These are phyloP conservation scores for Battus philenor DNA, from an alignment of 1,140 invertebrate species.

Conservation along the genomic window DNA sequence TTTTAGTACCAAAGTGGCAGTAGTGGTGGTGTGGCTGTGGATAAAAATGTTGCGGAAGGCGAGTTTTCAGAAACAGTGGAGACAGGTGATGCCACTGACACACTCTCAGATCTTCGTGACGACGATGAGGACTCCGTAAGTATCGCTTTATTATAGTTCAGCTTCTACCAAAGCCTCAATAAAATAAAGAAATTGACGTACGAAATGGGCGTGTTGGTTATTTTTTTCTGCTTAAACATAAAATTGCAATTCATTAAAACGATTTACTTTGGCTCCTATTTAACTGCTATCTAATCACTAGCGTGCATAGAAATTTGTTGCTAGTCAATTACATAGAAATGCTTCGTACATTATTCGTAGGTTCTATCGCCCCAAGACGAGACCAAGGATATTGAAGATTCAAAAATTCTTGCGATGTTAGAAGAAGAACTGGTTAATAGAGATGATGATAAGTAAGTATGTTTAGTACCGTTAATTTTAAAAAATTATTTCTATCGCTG, in stretches of 20 bases:
- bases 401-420: slow-evolving; percentile 74
- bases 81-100: slow-evolving; percentile 45
- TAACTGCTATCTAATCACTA: slow-evolving; percentile 28
- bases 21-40: slow-evolving; percentile 26
- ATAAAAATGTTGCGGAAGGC: slow-evolving; percentile 43
- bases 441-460: slow-evolving; percentile 84
- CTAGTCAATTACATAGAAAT: slow-evolving; percentile 56
- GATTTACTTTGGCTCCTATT: slow-evolving; percentile 23
- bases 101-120: slow-evolving; percentile 64
- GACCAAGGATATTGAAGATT: slow-evolving; percentile 55
- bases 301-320: slow-evolving; percentile 48
- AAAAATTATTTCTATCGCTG: too few species aligned
- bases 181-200: slow-evolving; percentile 64
- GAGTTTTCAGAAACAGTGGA: slow-evolving; percentile 29
- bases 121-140: slow-evolving; percentile 71
- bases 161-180: slow-evolving; percentile 36
- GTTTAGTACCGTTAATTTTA: too few species aligned
- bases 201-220: slow-evolving; percentile 39
- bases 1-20: slow-evolving; percentile 44
- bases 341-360: slow-evolving; percentile 63
- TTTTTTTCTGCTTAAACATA: slow-evolving; percentile 13
- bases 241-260: slow-evolving; percentile 17
- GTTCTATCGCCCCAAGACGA: slow-evolving; percentile 69
- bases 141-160: slow-evolving; percentile 35
- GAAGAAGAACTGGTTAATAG: slow-evolving; percentile 89